A percentile compares a stretch with the other conserved stretches of the same genome.
phyloP scores from a whole-genome alignment of 1,140 invertebrate species.

The Drosophila littoralis region DNA sequence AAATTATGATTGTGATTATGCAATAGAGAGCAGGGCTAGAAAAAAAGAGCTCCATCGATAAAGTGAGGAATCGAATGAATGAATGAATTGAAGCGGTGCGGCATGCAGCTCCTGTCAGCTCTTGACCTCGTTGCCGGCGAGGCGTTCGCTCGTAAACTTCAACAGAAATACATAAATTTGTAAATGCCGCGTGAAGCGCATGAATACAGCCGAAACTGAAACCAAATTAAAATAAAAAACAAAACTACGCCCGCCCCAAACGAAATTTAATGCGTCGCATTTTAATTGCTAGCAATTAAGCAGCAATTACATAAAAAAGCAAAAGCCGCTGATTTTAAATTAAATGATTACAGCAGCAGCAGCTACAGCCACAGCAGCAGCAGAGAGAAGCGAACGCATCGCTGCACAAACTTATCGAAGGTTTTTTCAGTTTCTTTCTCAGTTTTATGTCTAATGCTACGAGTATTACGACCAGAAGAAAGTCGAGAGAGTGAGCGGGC shows the following conservation, averaged over 20 bases:
- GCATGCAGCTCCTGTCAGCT: slow-evolving; percentile 55
- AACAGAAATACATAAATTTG: slow-evolving; percentile 35
- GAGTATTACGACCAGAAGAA: slow-evolving; percentile 47
- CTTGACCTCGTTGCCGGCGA: slow-evolving; percentile 64
- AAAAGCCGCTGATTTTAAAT: slow-evolving; percentile 70
- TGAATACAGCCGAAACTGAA: slow-evolving; percentile 11
- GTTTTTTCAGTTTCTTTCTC: slow-evolving; percentile 14
- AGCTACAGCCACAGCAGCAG: slow-evolving; percentile 8
- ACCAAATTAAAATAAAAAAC: slow-evolving; percentile 11
- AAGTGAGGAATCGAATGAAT: slow-evolving; percentile 40
- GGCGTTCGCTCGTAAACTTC: slow-evolving; percentile 36
- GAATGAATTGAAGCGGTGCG: slow-evolving; percentile 34
- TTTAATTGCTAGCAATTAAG: slow-evolving; percentile 76
- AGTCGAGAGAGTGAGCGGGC: slow-evolving; percentile 19
- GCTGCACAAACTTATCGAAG: slow-evolving; percentile 46
- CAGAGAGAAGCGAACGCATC: slow-evolving; percentile 46
- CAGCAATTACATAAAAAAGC: slow-evolving; percentile 76
- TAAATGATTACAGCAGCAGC: slow-evolving; percentile 71
- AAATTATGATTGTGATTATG: slow-evolving; percentile 76
- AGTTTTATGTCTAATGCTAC: slow-evolving; percentile 1
- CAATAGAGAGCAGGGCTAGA: slow-evolving; percentile 45
- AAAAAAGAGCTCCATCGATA: slow-evolving; percentile 12
- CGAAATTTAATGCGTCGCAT: slow-evolving; percentile 58
- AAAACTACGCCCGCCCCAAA: slow-evolving; percentile 49
- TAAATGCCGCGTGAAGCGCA: slow-evolving; percentile 19